Evolutionary conservation across 2,888 invertebrate genomes (phyloP).

Genomic region (Teinopalpus imperialis): DNA sequence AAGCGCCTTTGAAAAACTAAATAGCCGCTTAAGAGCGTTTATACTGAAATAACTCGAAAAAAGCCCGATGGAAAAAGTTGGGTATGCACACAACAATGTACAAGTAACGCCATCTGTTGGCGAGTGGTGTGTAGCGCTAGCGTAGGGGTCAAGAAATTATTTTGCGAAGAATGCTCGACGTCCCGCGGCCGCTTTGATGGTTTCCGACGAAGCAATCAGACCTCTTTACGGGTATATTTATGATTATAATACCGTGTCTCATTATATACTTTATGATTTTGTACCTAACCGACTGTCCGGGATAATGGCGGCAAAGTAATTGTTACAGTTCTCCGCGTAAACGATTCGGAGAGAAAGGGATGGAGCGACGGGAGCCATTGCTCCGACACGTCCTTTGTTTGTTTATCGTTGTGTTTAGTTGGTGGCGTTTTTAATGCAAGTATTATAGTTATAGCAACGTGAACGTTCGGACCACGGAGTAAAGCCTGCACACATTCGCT

Average conservation of each 20-base stretch:
- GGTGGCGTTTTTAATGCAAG: slow-evolving; percentile 25
- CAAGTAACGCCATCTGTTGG: slow-evolving; percentile 75
- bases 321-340: slow-evolving; percentile 58
- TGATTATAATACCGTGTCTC: slow-evolving; percentile 79
- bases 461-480: slow-evolving; percentile 7
- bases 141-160: slow-evolving; percentile 70
- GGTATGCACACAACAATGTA: slow-evolving; percentile 64
- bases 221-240: slow-evolving; percentile 79
- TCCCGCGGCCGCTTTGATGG: slow-evolving; percentile 75
- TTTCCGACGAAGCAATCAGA: slow-evolving; percentile 80
- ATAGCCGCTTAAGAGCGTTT: slow-evolving; percentile 75
- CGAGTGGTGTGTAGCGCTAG: slow-evolving; percentile 60
- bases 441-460: background rate
- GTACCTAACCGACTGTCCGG: slow-evolving; percentile 63
- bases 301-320: slow-evolving; percentile 69
- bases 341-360: slow-evolving; percentile 44
- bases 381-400: slow-evolving; percentile 31
- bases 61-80: slow-evolving; percentile 56
- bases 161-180: slow-evolving; percentile 65
- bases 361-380: slow-evolving; percentile 28
- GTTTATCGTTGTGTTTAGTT: slow-evolving; percentile 24
- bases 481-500: slow-evolving; percentile 12
- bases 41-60: slow-evolving; percentile 69
- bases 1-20: slow-evolving; percentile 77
- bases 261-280: slow-evolving; percentile 79